Evolutionary conservation across 1,140 invertebrate species (phyloP), one percentile per base, ranked within the genome.

Genomic region (Solen grandis): DNA sequence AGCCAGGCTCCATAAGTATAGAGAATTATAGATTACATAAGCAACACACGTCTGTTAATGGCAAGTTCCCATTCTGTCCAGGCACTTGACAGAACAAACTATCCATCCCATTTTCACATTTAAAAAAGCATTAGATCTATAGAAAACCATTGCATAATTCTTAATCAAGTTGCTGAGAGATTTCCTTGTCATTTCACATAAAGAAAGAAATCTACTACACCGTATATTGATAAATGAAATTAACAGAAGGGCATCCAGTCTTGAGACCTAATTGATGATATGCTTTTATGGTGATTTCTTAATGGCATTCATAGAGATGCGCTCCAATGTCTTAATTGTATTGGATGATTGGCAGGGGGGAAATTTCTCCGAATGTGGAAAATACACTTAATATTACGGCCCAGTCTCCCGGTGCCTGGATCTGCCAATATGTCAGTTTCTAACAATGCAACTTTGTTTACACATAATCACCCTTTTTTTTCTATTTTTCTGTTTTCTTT

Each of bases 251-350:
- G 62, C 75, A 78, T 55, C 63, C 35, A 60, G 75, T 59, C 65
- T 27, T 25, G 14, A 33, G 33, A 69, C 50, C 46, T 78, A 78
- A 78, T 78, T 78, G 75, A 66, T 78, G 75, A 78, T 78, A 78
- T 69, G 75, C 75, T 78, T 78, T 78, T 78, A 78, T 78, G 75
- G 50, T 78, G 75, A 78, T 78, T 78, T 78, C 75, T 78, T 78
- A 78, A 78, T 78, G 75, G 75, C 59, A 78, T 78, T 78, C 75
- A 78, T 69, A 78, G 75, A 54, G 54, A 69, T 33, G 35, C 31
- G 50, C 46, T 46, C 36, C 50, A 55, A 78, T 69, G 62, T 69
- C 75, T 68, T 78, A 78, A 78, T 78, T 78, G 65, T 50, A 22
- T 78, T 69, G 75, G 29, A 78, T 69, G 75, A 69, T 36, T 46